Conservation (phyloP, 2,113 vertebrate species). For the Centrocercus urophasianus region DNA sequence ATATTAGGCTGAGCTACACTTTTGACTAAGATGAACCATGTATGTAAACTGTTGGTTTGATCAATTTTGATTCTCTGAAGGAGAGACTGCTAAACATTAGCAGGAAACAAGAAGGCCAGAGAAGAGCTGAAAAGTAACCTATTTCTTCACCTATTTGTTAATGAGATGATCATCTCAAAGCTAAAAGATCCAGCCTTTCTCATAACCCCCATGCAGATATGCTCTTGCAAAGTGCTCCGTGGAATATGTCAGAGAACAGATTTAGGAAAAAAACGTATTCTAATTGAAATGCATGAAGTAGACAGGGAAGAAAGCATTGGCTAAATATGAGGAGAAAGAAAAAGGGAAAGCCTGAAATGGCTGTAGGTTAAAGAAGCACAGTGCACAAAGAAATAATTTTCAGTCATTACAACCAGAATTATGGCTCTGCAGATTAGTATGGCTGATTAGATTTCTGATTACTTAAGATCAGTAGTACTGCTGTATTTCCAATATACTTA, state of each 20-base stretch:
- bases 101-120: not conserved
- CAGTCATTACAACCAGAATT: not conserved
- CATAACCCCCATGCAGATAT: too few relatives aligned
- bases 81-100: not conserved
- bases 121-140: not conserved
- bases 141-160: too few relatives aligned
- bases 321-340: not conserved
- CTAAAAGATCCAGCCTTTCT: too few relatives aligned
- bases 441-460: not conserved
- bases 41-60: not conserved
- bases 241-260: too few relatives aligned
- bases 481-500: not conserved
- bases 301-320: not conserved
- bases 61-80: not conserved
- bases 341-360: not conserved
- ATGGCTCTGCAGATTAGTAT: not conserved
- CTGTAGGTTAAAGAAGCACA: not conserved
- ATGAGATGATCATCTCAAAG: too few relatives aligned
- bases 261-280: too few relatives aligned
- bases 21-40: not conserved
- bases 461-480: not conserved
- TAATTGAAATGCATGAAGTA: not conserved
- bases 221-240: too few relatives aligned
- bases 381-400: not conserved
- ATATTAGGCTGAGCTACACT: not conserved